Conservation (phyloP, 2,888 invertebrate species). For the Hemistola chrysoprasaria region DNA sequence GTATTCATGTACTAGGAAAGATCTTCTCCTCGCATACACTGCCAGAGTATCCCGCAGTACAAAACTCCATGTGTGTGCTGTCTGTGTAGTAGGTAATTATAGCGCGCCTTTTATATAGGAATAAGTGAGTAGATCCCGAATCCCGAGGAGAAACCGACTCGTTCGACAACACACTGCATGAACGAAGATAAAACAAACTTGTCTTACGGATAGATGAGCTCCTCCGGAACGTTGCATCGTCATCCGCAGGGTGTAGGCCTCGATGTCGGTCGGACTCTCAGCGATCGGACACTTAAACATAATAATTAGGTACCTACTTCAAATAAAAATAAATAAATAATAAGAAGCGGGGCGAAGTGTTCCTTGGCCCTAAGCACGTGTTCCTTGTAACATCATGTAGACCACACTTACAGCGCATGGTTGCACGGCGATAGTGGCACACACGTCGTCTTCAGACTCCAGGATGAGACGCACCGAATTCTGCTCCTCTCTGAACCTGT, state of each 20-base stretch:
- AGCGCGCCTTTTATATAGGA: too few species aligned
- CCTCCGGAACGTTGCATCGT: constrained; percentile 64
- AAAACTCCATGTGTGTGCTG: too few species aligned
- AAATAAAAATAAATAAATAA: neutral
- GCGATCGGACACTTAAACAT: constrained; percentile 61
- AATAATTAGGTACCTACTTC: neutral
- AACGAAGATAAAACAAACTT: neutral
- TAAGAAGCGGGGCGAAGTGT: too few species aligned
- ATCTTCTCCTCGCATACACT: too few species aligned
- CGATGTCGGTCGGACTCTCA: constrained; percentile 45
- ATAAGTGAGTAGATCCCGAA: too few species aligned
- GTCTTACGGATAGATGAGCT: constrained; percentile 56
- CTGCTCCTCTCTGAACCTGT: constrained; percentile 49
- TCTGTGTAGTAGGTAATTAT: too few species aligned
- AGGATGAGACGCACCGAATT: constrained; percentile 56
- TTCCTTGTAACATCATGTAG: too few species aligned
- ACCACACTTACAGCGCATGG: constrained; percentile 46
- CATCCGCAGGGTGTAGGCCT: constrained; percentile 45
- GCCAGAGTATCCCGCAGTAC: too few species aligned
- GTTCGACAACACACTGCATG: too few species aligned
- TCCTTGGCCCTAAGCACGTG: too few species aligned
- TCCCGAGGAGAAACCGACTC: too few species aligned
- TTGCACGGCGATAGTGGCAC: constrained; percentile 64
- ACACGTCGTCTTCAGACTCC: constrained; percentile 54
- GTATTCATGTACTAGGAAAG: too few species aligned